These are phyloP conservation scores for Cloeon dipterum DNA, from an alignment of 2,888 invertebrate genomes.

Conservation along the genomic window DNA sequence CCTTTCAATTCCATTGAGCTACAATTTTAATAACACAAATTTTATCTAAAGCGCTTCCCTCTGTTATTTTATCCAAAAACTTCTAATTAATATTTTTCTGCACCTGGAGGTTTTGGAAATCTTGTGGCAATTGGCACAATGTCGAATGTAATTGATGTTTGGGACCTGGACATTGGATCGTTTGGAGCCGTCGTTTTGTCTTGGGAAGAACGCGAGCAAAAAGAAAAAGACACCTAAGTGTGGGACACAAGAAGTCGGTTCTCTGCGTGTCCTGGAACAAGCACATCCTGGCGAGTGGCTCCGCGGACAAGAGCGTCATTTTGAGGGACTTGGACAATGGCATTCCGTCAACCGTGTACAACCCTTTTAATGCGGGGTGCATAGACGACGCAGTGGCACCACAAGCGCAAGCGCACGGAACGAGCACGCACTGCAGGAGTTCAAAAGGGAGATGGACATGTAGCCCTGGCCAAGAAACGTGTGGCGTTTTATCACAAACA, in stretches of 20 bases:
- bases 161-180: slow-evolving; percentile 88
- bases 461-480: too few relatives aligned
- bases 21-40: too few relatives aligned
- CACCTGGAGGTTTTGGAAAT: slow-evolving; percentile 32
- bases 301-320: slow-evolving; percentile 66
- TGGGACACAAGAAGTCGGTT: slow-evolving; percentile 76
- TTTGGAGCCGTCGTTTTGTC: slow-evolving; percentile 63
- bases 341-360: slow-evolving; percentile 47
- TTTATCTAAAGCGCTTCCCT: too few relatives aligned
- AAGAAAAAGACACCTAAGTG: slow-evolving; percentile 41
- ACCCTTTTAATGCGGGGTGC: slow-evolving; percentile 61
- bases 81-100: not conserved
- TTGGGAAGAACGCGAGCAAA: slow-evolving; percentile 49
- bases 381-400: slow-evolving; percentile 66
- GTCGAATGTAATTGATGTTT: slow-evolving; percentile 83
- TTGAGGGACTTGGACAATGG: slow-evolving; percentile 83
- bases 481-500: too few relatives aligned
- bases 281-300: slow-evolving; percentile 79
- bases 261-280: slow-evolving; percentile 80
- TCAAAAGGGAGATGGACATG: too few relatives aligned
- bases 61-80: too few relatives aligned
- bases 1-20: too few relatives aligned
- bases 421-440: too few relatives aligned
- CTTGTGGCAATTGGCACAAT: slow-evolving; percentile 82
- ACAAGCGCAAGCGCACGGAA: slow-evolving; percentile 55